Evolutionary conservation across 2,888 invertebrate genomes (phyloP).

Genomic region (Molanna angustata): DNA sequence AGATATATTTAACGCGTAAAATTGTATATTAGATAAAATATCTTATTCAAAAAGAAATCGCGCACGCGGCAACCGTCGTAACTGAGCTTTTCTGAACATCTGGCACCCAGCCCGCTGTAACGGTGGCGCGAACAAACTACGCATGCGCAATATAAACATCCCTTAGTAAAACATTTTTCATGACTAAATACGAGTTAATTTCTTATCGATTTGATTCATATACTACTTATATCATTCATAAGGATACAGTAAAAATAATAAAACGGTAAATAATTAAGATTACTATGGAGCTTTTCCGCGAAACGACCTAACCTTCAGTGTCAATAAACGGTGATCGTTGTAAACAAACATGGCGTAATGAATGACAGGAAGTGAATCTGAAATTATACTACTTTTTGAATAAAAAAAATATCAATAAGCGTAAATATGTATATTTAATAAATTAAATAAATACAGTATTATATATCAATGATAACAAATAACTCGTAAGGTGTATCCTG

Average conservation of each 20-base stretch:
- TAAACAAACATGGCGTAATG: constrained; percentile 30
- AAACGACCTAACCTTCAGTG: constrained; percentile 27
- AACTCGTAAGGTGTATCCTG: constrained; percentile 76
- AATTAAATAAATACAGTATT: constrained; percentile 35
- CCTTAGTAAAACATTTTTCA: constrained; percentile 41
- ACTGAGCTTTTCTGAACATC: constrained; percentile 44
- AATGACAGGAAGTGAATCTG: constrained; percentile 26
- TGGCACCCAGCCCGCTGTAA: constrained; percentile 47
- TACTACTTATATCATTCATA: constrained; percentile 1
- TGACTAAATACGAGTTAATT: constrained; percentile 1
- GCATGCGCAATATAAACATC: constrained; percentile 55
- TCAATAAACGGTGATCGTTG: constrained; percentile 28
- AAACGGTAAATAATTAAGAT: background rate
- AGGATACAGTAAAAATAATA: background rate
- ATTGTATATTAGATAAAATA: constrained; percentile 1
- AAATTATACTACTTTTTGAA: constrained; percentile 13
- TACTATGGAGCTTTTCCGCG: constrained; percentile 23
- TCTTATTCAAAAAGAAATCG: constrained; percentile 12
- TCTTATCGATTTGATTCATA: background rate
- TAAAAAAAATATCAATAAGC: constrained; percentile 5
- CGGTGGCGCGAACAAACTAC: constrained; percentile 58
- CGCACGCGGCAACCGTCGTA: constrained; percentile 27
- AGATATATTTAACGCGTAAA: background rate
- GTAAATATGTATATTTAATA: constrained; percentile 11
- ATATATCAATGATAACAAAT: constrained; percentile 98